Evolutionary conservation across 2,797 vertebrate genomes (phyloP).

Genomic region (Argya squamiceps): DNA sequence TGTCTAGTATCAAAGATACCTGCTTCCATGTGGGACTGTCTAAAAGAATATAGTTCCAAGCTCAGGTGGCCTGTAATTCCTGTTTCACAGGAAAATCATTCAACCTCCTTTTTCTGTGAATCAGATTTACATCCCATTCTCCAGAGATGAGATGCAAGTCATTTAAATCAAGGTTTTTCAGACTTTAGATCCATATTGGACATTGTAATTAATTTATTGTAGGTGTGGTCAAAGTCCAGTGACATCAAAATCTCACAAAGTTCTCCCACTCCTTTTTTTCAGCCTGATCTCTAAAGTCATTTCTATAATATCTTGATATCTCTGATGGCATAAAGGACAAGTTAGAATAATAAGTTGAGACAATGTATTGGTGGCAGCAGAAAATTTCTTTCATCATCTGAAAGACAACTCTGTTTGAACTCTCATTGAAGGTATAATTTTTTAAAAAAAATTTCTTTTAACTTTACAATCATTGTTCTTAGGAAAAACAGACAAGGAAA

Average conservation of each 20-base stretch:
- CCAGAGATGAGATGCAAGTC: not conserved
- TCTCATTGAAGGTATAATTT: not conserved
- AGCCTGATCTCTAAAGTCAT: not conserved
- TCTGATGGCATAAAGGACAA: not conserved
- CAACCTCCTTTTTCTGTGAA: not conserved
- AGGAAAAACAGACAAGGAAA: not conserved
- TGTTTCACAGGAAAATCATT: not conserved
- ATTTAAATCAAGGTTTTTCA: not conserved
- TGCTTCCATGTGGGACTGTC: not conserved
- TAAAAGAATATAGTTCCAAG: not conserved
- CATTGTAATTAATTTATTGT: not conserved
- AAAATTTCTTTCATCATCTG: not conserved
- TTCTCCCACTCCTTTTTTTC: not conserved
- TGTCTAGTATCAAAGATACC: not conserved
- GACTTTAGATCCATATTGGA: not conserved
- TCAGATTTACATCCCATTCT: not conserved
- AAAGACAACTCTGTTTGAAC: not conserved
- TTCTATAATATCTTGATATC: not conserved
- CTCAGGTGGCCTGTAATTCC: not conserved
- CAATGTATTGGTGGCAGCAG: not conserved
- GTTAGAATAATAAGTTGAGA: not conserved
- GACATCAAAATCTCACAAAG: not conserved
- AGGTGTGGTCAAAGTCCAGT: not conserved
- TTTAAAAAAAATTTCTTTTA: not conserved
- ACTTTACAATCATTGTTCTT: not conserved